Conservation (phyloP, 1,140 invertebrate species). For the Drosophila melanogaster region Release_6_plus_ISO1_MT NT_037436.4:18832501-18833000, state of each 20-base stretch:
- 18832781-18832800: not conserved
- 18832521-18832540: constrained; percentile 53
- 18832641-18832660: constrained; percentile 45
- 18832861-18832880: constrained; percentile 24
- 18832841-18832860: constrained; percentile 5
- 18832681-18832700: constrained; percentile 44
- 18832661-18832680: constrained; percentile 52
- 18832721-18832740: not conserved
- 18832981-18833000: not conserved
- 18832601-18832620: constrained; percentile 51
- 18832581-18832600: constrained; percentile 12
- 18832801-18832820: constrained; percentile 68
- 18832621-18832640: constrained; percentile 27
- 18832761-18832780: constrained; percentile 57
- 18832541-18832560: constrained; percentile 38
- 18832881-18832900: constrained; percentile 58
- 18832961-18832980: constrained; percentile 5
- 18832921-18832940: constrained; percentile 41
- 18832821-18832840: constrained; percentile 3
- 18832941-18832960: constrained; percentile 10
- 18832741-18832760: constrained; percentile 28
- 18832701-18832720: constrained; percentile 7
- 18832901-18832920: constrained; percentile 51
- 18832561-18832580: constrained; percentile 15
- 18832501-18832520: not conserved